Conservation (phyloP, 2,797 vertebrate species). For the Rhyacichthys aspro region DNA sequence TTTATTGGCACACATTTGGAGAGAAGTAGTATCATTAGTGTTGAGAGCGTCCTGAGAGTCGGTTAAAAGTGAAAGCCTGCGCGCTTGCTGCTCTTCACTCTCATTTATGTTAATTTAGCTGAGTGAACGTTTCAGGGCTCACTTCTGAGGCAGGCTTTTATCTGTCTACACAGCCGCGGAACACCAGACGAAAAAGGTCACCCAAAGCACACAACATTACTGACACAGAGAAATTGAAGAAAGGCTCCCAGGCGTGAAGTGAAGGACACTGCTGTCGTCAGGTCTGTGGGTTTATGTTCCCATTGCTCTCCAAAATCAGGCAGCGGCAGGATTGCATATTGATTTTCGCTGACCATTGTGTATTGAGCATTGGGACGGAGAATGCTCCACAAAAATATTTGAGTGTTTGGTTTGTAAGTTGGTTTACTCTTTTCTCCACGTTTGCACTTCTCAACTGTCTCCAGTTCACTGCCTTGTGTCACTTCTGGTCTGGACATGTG, state of each 20-base stretch:
- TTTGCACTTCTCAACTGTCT: neutral
- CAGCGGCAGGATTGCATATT: constrained; percentile 15
- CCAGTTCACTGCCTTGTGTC: neutral
- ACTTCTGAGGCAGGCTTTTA: neutral
- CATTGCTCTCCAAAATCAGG: neutral
- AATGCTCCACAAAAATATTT: neutral
- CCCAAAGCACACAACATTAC: constrained; percentile 14
- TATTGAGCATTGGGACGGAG: neutral
- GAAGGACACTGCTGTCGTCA: constrained; percentile 28
- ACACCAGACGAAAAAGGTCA: constrained; percentile 44
- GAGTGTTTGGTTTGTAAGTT: neutral
- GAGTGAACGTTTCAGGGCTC: neutral
- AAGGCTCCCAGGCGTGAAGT: constrained; percentile 10
- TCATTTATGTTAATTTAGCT: constrained; percentile 4
- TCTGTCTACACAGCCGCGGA: neutral
- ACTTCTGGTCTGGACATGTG: neutral
- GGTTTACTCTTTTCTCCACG: neutral
- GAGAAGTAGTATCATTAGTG: constrained; percentile 5
- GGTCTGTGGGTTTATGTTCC: constrained; percentile 30
- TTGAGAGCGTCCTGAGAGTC: neutral
- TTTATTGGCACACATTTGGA: constrained; percentile 10
- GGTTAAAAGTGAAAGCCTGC: neutral
- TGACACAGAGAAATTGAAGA: constrained; percentile 57
- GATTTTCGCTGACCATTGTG: constrained; percentile 31
- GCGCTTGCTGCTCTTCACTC: constrained; percentile 4